Evolutionary conservation across 2,888 invertebrate genomes (phyloP), one percentile per base, ranked within the genome.

Genomic region (Tanypteryx hageni): DNA sequence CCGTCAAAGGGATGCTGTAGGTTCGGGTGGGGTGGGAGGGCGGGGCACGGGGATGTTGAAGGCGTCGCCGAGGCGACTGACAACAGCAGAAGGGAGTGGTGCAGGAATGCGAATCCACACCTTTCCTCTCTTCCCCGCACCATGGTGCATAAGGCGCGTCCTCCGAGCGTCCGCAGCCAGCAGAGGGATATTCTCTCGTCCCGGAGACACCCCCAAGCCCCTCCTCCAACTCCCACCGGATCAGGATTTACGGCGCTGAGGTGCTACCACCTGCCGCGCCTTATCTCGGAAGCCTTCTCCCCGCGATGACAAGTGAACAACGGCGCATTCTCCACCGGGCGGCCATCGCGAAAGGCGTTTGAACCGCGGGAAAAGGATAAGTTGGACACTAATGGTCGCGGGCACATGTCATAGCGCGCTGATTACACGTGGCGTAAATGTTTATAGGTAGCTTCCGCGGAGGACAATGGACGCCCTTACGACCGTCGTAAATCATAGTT

Each of bases 351-450:
- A 7, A 44, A 82, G 82, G 82, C 44, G 27, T 82, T 44, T n/a
- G 22, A 31, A 86, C 31, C 22, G 7, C 27, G 18, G 58, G 58
- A 58, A 58, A n/a, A 16, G 85, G 58, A 44, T 82, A 7, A 31
- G 44, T 8, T 16, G 82, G 31, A 85, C 85, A 58, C 85, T 85
- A 85, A 85, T 85, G 85, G 85, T 22, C 14, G n/a, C 18, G 14
- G 68, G 85, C 85, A 85, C 86, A 57, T 86, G 27, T 86, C 86
- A 64, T 64, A 86, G 31, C 27, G 31, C 61, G 31, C 61, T 31
- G 86, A 86, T 86, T 86, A 16, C 86, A 59, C 86, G 82, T 44
- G 82, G 82, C 61, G 31, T 31, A 86, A 61, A 14, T 27, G 61
- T 64, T 61, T 64, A 86, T 22, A 18, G 61, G 61, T 16, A 16